Base-by-base conservation (phyloP, 2,113 vertebrate species). In the Ancistrus triradiatus region DNA sequence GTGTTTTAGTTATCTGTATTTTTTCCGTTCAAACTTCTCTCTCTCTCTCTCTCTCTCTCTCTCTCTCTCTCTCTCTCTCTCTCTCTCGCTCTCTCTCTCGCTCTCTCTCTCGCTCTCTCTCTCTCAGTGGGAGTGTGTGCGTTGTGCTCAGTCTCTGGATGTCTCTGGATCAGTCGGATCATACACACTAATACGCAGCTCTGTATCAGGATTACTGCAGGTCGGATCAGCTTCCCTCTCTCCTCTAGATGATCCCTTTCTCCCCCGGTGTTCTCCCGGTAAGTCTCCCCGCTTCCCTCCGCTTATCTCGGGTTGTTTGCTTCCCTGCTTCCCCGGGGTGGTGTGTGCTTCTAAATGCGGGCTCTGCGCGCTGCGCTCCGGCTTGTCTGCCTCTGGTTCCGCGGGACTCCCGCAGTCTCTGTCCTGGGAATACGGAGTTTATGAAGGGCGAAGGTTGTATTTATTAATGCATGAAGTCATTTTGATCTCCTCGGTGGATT, bases 151-250 rank as follows among this genome's bases (percentile, higher is more conserved):
- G 15, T 46, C 25, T 46, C 42, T 59, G 38, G 31, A 40, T 59
- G 56, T 27, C 56, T 59, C 40, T 44, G 56, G 17, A 17, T 22
- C 56, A 44, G 22, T 44, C 40, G 22, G 56, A 59, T 59, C 57
- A 59, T 42, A n/a, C 42, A 47, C 42, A 21, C 57, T 14, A 9
- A 13, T 21, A 27, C 35, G 19, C 42, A n/a, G 38, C 38, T 42
- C 42, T 47, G 21, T 59, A 47, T 59, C 42, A 47, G 57, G 57
- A 59, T 59, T 59, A 59, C 57, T 59, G 57, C 57, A 59, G 57
- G 25, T 28, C 57, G 27, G 42, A 46, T 43, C 40, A 24, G 40
- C 57, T 19, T 59, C 42, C 3, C 9, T 59, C 38, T 59, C 40
- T 10, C 19, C 57, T 59, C 40, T 59, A 46, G 57, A 59, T 59